Base-by-base conservation (phyloP, 2,113 vertebrate genomes). In the Dinomys branickii region DNA sequence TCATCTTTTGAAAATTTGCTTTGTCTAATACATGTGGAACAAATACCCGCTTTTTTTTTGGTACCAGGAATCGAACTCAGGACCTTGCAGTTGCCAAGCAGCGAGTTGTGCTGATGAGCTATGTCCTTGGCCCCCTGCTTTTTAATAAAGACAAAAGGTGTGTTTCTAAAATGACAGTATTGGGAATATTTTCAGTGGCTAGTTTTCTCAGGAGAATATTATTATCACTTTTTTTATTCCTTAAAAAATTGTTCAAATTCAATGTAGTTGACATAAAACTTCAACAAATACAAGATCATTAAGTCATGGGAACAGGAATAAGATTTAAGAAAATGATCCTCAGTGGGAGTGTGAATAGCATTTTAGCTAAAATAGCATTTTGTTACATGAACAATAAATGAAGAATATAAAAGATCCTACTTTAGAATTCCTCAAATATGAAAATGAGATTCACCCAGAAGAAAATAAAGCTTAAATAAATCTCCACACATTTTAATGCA, bases 261-360 rank as follows among this genome's bases (percentile, higher is more conserved):
- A 91, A 61, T 75, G 22, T 44, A 56, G 16, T 54, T 95, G 38
- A n/a, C 54, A 56, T 80, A 84, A 92, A 89, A 77, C 47, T 85
- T 94, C n/a, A 94, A 71, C 50, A 96, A 92, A 65, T 78, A 82
- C 89, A 38, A 80, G 22, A 91, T 71, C 30, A 93, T 73, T 24
- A 26, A 67, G 78, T 85, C n/a, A 90, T 50, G n/a, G 85, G 83
- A 89, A 81, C 8, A 71, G 19, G 5, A 56, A n/a, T 78, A 81
- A 78, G 44, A n/a, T 16, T n/a, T 61, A 47, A 44, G 16, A 50
- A 94, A 90, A 56, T 10, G 59, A 71, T 38, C 41, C 35, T 95
- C 13, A 56, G 30, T 11, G 59, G 59, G 24, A 52, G 41, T 52
- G 16, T 24, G 5, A 75, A 54, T 26, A 58, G 0, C 24, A 50